These are phyloP conservation scores for Parnassius smintheus DNA, from an alignment of 2,888 invertebrate genomes.

Conservation along the genomic window DNA sequence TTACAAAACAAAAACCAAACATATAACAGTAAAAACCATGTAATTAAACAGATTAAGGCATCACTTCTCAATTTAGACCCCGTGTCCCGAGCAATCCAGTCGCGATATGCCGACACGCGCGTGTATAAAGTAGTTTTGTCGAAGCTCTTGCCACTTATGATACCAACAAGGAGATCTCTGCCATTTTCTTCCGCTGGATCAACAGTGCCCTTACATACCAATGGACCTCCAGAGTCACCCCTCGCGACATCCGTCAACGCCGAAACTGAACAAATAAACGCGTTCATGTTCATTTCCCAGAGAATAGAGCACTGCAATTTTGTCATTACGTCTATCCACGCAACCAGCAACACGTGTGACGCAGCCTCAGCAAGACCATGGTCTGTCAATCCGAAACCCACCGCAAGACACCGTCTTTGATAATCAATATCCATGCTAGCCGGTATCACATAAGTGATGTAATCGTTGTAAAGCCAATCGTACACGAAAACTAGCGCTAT, in stretches of 20 bases:
- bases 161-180: slow-evolving; percentile 48
- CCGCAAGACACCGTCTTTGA: slow-evolving; percentile 39
- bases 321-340: slow-evolving; percentile 43
- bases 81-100: slow-evolving; percentile 44
- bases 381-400: slow-evolving; percentile 50
- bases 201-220: slow-evolving; percentile 46
- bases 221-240: slow-evolving; percentile 65
- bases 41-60: slow-evolving; percentile 36
- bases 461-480: slow-evolving; percentile 35
- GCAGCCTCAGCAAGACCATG: slow-evolving; percentile 18
- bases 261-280: slow-evolving; percentile 48
- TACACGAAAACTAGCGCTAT: slow-evolving; percentile 48
- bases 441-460: slow-evolving; percentile 27
- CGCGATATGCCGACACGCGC: slow-evolving; percentile 39
- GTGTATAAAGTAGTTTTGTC: slow-evolving; percentile 51
- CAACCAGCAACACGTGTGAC: slow-evolving; percentile 45
- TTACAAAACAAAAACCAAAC: slow-evolving; percentile 41
- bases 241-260: slow-evolving; percentile 43
- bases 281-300: slow-evolving; percentile 59
- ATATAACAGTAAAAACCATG: slow-evolving; percentile 47
- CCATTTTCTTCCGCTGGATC: slow-evolving; percentile 40
- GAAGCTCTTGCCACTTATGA: slow-evolving; percentile 62
- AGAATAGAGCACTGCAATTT: slow-evolving; percentile 43
- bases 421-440: slow-evolving; percentile 44
- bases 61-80: slow-evolving; percentile 25